Percentiles rank a stretch among this genome's conserved stretches.
Evolutionary conservation across 2,888 invertebrate genomes (phyloP).

Genomic region (Habrosyne pyritoides): DNA sequence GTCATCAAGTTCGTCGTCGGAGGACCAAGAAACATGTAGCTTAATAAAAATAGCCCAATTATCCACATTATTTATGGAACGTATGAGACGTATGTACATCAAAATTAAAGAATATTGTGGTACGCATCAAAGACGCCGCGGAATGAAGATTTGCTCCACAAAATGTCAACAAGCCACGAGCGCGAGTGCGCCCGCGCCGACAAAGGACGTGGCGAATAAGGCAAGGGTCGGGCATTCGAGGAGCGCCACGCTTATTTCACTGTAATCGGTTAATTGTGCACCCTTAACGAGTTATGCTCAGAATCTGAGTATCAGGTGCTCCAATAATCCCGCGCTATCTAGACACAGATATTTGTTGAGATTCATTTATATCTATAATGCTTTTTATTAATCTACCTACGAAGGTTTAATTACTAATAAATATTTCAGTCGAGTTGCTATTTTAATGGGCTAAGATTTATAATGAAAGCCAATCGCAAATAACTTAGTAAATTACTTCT

Average conservation of each 20-base stretch:
- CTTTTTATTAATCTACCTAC: too few relatives aligned
- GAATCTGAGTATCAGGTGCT: slow-evolving; percentile 13
- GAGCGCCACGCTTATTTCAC: slow-evolving; percentile 65
- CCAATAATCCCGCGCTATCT: background rate
- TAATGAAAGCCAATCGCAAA: too few relatives aligned
- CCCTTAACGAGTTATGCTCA: slow-evolving; percentile 50
- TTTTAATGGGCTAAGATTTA: too few relatives aligned
- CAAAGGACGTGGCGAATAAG: slow-evolving; percentile 56
- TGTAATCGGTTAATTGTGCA: slow-evolving; percentile 73
- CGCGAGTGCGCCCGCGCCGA: slow-evolving; percentile 46
- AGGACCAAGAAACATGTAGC: background rate
- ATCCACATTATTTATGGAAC: slow-evolving; percentile 25
- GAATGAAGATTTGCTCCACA: slow-evolving; percentile 80
- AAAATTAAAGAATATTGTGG: slow-evolving; percentile 73
- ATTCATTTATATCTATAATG: too few relatives aligned
- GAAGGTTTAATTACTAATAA: too few relatives aligned
- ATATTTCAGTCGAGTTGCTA: too few relatives aligned
- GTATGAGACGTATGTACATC: slow-evolving; percentile 53
- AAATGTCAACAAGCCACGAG: slow-evolving; percentile 73
- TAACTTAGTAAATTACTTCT: too few relatives aligned
- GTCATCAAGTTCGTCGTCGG: background rate
- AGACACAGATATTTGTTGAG: background rate
- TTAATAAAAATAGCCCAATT: slow-evolving; percentile 4
- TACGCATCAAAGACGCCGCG: slow-evolving; percentile 74
- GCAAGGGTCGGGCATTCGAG: slow-evolving; percentile 53